phyloP scores from a whole-genome alignment of 2,113 vertebrate genomes.

The Dromiciops gliroides region DNA sequence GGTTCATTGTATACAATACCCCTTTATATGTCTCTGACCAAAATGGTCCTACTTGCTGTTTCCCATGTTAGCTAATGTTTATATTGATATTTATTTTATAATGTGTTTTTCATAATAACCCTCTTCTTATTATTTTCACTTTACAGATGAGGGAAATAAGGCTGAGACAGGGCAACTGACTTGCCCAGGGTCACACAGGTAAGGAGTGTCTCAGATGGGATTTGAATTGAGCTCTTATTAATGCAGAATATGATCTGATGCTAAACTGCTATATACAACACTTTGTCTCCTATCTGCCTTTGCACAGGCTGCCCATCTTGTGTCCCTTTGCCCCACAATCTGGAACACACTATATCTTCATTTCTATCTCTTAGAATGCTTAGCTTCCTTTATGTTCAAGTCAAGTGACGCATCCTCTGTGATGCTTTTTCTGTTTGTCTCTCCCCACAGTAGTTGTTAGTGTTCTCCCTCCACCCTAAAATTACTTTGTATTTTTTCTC shows the following conservation, averaged over 20 bases:
- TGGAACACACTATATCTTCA: not conserved
- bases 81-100: slow-evolving; percentile 2
- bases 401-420: not conserved
- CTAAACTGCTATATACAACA: not conserved
- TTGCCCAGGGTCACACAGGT: not conserved
- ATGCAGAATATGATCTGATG: not conserved
- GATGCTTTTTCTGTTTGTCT: not conserved
- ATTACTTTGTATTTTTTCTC: not conserved
- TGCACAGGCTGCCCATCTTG: no score
- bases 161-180: not conserved
- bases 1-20: not conserved
- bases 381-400: not conserved
- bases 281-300: not conserved
- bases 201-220: not conserved
- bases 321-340: no score
- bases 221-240: not conserved
- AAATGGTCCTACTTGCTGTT: not conserved
- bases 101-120: slow-evolving; percentile 28
- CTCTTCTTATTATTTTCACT: not conserved
- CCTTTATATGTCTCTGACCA: not conserved
- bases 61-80: not conserved
- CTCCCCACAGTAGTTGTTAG: no score
- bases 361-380: not conserved
- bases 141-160: not conserved
- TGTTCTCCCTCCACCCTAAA: not conserved